A percentile compares a stretch with the other conserved stretches of the same genome.
phyloP scores from a whole-genome alignment of 2,888 invertebrate species.

The Strigamia transsilvanica region DNA sequence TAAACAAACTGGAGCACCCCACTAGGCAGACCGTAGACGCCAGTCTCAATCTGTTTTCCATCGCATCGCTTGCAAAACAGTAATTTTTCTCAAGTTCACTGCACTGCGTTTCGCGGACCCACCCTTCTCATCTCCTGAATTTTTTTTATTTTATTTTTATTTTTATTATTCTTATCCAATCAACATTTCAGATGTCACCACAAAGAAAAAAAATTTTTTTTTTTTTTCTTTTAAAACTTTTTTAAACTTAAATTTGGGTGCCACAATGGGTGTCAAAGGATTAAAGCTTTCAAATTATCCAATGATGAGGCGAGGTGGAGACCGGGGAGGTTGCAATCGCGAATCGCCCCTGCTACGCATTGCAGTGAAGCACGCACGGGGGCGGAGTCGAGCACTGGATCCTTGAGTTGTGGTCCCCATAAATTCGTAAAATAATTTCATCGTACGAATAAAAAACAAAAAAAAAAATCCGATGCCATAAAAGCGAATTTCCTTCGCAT shows the following conservation, averaged over 20 bases:
- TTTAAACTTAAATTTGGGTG: no score
- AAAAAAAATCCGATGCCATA: no score
- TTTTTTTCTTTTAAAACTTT: no score
- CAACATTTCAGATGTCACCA: not conserved
- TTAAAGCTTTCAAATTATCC: slow-evolving; percentile 11
- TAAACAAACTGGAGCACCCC: not conserved
- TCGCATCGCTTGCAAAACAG: slow-evolving; percentile 1
- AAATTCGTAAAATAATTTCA: not conserved
- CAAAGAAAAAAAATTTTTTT: no score
- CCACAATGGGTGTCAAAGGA: no score
- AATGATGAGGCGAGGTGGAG: not conserved
- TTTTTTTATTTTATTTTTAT: not conserved
- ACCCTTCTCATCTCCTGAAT: not conserved
- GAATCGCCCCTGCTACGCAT: not conserved
- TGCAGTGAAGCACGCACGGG: slow-evolving; percentile 11
- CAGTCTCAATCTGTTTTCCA: not conserved
- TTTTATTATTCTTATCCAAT: not conserved
- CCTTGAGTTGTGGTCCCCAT: not conserved
- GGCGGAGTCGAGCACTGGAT: slow-evolving; percentile 1
- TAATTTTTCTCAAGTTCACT: slow-evolving; percentile 18
- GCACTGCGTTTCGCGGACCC: not conserved
- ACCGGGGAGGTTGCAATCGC: no score
- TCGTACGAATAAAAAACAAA: no score
- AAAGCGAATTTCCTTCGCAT: no score
- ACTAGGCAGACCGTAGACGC: not conserved